Base-by-base conservation (phyloP, 2,888 invertebrate genomes). In the Axea sp. region DNA sequence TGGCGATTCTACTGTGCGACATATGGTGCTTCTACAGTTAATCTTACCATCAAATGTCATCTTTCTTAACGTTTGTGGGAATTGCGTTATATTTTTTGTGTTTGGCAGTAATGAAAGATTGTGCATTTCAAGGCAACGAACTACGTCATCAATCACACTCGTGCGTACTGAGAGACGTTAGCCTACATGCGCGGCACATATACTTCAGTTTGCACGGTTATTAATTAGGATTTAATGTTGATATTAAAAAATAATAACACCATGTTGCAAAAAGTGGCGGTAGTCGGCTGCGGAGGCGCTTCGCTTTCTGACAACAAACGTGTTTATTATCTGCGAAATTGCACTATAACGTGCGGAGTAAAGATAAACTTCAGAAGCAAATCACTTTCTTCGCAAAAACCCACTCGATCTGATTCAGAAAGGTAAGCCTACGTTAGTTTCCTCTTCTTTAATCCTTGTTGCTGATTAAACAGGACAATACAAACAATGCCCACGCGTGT, bases 141-240 rank as follows among this genome's bases (percentile, higher is more conserved):
- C 78, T 74, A 73, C 76, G 73, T 80, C 82, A 83, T 84, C 81
- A 81, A 84, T 85, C 83, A 84, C 73, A 73, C 65, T 60, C 37
- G 30, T 53, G 41, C 30, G 14, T 24, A 37, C 57, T 3, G 33
- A 33, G 39, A 39, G 31, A 43, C 47, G 31, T 31, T 35, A 60
- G 26, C 57, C 67, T 51, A 45, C 45, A 53, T 49, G 19, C 2
- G 11, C 28, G 31, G n/a, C n/a, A n/a, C n/a, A n/a, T n/a, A n/a
- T n/a, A n/a, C n/a, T n/a, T n/a, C n/a, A n/a, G n/a, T 26, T 11
- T 9, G 2, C 17, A n/a, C 45, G 55, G 22, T 45, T 45, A 11
- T 45, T 53, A 53, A 53, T 24, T 28, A 14, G 12, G 22, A 14
- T 28, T 53, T 33, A 43, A 62, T 39, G 37, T 0, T 14, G 33